Evolutionary conservation across 2,797 vertebrate genomes (phyloP), one percentile per base, ranked within the genome.

Genomic region (Acanthurus tractus): DNA sequence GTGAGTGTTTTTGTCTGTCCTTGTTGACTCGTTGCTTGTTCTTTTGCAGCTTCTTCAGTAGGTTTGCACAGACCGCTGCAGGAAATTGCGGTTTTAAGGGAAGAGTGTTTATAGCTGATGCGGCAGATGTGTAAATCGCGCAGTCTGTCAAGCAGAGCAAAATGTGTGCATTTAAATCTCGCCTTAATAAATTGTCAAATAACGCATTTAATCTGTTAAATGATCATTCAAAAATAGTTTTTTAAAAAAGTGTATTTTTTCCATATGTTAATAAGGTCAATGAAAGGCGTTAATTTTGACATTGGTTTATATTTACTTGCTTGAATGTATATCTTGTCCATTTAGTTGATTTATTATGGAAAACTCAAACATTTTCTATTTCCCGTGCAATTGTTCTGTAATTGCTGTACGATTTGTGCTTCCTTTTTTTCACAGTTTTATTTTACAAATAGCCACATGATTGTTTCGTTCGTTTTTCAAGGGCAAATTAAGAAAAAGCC

Each of bases 1-100:
- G 94, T 94, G 93, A 94, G 92, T 91, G 76, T 48, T 82, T 83
- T 22, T 58, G 69, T 71, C 44, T 74, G 62, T 67, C 12, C 25
- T 17, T 11, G 46, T 52, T 15, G 49, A 52, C 12, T 15, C 36
- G 17, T 4, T 52, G 23, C 8, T 38, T 18, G 36, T 22, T 25
- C 18, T 53, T 64, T 45, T 6, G 14, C 36, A n/a, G 44, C 36
- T 44, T 55, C 6, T 4, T 53, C n/a, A 8, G 7, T 2, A 1
- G 25, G 17, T 23, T 68, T 17, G 22, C 23, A 12, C 49, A 55
- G 74, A 75, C 15, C 45, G 42, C 54, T 54, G 56, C 62, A 67
- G 79, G 78, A 82, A 69, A 54, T 78, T 93, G 91, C 53, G 85
- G 89, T 90, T 88, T 85, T 59, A 74, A 56, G 56, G 44, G n/a